phyloP scores from a whole-genome alignment of 2,797 vertebrate species.

The Galagoides demidoff region DNA sequence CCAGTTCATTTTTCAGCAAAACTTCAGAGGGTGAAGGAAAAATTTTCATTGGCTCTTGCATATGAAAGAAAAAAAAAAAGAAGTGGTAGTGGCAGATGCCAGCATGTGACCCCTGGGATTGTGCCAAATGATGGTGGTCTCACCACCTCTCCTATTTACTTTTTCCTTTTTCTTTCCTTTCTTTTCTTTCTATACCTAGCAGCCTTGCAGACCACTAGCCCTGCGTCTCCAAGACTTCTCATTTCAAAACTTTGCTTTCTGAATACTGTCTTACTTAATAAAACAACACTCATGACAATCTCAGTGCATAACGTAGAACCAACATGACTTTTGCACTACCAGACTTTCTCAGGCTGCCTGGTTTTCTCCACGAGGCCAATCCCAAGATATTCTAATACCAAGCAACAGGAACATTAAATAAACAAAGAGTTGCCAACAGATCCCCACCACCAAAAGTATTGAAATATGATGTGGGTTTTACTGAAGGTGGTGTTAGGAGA shows the following conservation, averaged over 20 bases:
- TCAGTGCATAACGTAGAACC: background rate
- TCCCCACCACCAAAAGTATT: background rate
- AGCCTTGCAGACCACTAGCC: background rate
- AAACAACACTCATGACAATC: background rate
- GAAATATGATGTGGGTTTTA: background rate
- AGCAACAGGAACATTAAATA: background rate
- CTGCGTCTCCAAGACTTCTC: background rate
- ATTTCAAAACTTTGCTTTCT: background rate
- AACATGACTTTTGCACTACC: background rate
- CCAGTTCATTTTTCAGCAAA: background rate
- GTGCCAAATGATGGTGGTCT: background rate
- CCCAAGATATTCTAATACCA: background rate
- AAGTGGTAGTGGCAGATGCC: background rate
- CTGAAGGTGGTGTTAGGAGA: background rate
- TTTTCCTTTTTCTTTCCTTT: background rate
- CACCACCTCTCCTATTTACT: background rate
- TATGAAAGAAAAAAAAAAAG: background rate
- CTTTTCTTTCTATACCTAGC: background rate
- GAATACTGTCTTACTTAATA: background rate
- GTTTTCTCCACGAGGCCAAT: background rate
- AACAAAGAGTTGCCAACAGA: background rate
- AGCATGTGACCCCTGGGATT: accelerated
- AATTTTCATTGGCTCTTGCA: background rate
- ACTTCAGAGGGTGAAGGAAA: background rate
- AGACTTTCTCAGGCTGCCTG: background rate